Percentiles rank a stretch among this genome's conserved stretches.
phyloP scores from a whole-genome alignment of 2,797 vertebrate species.

The Sebastes steindachneri region DNA sequence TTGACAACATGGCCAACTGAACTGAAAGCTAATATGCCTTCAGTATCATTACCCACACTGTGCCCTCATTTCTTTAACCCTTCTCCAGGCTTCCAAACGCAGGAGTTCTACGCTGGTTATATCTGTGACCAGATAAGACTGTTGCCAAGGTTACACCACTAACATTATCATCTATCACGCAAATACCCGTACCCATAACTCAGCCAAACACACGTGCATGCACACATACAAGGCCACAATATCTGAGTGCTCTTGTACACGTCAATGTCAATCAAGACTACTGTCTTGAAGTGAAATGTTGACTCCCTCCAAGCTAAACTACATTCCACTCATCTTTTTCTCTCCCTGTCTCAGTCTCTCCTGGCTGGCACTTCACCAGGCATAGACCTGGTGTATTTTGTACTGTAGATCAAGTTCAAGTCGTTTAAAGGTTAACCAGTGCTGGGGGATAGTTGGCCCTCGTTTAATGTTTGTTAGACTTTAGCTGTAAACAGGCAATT shows the following conservation, averaged over 20 bases:
- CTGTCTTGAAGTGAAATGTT: constrained; percentile 16
- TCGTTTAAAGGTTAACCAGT: neutral
- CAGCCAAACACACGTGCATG: constrained; percentile 26
- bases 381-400: neutral
- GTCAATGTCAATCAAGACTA: constrained; percentile 21
- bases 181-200: constrained; percentile 20
- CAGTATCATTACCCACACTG: neutral
- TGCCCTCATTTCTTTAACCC: neutral
- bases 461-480: neutral
- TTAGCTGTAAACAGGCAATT: neutral
- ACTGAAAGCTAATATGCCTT: neutral
- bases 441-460: neutral
- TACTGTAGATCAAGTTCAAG: constrained; percentile 7
- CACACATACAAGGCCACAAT: constrained; percentile 9
- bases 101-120: constrained; percentile 15
- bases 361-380: neutral
- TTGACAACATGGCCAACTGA: neutral
- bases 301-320: constrained; percentile 36
- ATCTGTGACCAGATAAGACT: constrained; percentile 56
- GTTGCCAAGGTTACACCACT: constrained; percentile 27
- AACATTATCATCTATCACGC: constrained; percentile 38
- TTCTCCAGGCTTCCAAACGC: neutral
- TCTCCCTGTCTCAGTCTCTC: neutral
- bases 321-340: constrained; percentile 28
- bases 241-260: neutral